A percentile compares a stretch with the other conserved stretches of the same genome.
phyloP scores from a whole-genome alignment of 2,113 vertebrate species.

The Zingel zingel region DNA sequence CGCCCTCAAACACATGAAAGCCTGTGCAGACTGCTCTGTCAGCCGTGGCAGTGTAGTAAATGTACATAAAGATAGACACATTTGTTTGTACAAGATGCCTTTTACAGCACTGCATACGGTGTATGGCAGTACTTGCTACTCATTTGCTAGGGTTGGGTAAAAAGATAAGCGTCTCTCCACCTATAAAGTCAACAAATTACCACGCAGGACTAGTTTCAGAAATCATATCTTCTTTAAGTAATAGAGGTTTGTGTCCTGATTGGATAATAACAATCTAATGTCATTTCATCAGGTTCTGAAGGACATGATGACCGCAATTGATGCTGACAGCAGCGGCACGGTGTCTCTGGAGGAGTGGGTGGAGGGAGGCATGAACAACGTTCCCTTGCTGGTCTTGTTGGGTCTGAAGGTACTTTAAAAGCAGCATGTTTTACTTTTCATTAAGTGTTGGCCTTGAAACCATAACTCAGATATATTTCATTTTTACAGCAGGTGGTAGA shows the following conservation, averaged over 20 bases:
- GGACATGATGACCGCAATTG: constrained; percentile 95
- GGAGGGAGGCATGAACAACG: constrained; percentile 92
- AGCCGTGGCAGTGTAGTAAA: background rate
- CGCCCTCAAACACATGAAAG: background rate
- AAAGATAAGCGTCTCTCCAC: constrained; percentile 1
- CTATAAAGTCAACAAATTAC: background rate
- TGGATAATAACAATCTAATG: constrained; percentile 36
- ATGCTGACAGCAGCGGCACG: constrained; percentile 91
- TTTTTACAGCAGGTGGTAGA: constrained; percentile 43
- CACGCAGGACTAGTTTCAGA: background rate
- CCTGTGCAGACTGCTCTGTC: background rate
- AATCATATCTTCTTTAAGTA: constrained; percentile 2
- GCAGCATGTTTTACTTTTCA: background rate
- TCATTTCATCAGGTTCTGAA: constrained; percentile 87
- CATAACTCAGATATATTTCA: constrained; percentile 21
- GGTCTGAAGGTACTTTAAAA: constrained; percentile 86
- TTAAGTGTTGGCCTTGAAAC: background rate
- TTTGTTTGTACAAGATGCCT: constrained; percentile 25
- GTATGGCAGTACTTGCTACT: constrained; percentile 26
- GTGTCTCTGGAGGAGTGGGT: constrained; percentile 94
- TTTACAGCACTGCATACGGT: background rate
- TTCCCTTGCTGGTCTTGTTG: constrained; percentile 91
- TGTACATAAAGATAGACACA: background rate
- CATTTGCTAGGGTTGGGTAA: constrained; percentile 31
- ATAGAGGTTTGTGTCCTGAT: constrained; percentile 17